phyloP scores from a whole-genome alignment of 2,888 invertebrate species.

The Lutraria lutraria region DNA sequence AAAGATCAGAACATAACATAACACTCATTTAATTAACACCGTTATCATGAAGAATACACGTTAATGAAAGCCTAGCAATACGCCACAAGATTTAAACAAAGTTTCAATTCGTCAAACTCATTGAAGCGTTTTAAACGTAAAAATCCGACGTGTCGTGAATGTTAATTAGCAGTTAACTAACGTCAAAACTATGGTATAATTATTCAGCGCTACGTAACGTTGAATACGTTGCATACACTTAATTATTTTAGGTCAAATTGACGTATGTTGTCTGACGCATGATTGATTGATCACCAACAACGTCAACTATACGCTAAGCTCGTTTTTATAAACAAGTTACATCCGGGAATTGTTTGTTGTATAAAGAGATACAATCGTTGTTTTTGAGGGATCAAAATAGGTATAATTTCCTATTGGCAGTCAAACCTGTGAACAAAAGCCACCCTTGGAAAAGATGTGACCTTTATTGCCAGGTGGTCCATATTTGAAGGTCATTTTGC shows the following conservation, averaged over 20 bases:
- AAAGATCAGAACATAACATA: too few species aligned
- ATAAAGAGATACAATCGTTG: background rate
- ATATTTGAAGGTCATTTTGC: too few species aligned
- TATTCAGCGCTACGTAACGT: background rate
- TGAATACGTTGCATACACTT: background rate
- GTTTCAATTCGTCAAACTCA: background rate
- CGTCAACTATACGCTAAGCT: background rate
- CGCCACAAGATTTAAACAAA: background rate
- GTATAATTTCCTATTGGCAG: too few species aligned
- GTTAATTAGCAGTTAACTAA: background rate
- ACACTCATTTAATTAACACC: too few species aligned
- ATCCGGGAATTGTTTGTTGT: background rate
- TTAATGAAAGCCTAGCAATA: background rate
- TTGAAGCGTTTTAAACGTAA: background rate
- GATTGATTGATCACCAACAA: background rate
- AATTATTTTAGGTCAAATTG: background rate
- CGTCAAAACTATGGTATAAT: background rate
- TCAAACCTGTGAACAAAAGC: too few species aligned
- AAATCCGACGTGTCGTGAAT: background rate
- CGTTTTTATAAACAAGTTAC: background rate
- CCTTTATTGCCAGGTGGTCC: too few species aligned
- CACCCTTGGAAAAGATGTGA: too few species aligned
- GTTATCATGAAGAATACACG: too few species aligned
- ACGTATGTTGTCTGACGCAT: background rate
- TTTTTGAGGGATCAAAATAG: too few species aligned